Base-by-base conservation (phyloP, 2,113 vertebrate species). In the Sphaerodactylus townsendi region DNA sequence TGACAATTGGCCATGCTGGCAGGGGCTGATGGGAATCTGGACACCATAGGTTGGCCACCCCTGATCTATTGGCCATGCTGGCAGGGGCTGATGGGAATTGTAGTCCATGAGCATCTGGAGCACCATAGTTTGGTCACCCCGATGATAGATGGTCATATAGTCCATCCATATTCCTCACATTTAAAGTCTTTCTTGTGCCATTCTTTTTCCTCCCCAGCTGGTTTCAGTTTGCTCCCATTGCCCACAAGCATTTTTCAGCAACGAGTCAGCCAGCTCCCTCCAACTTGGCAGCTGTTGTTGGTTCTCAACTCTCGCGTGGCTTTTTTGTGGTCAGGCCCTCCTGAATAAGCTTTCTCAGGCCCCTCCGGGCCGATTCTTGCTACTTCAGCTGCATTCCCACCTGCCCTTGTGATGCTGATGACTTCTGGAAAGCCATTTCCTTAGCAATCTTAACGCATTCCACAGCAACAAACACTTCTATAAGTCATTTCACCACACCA, bases 341-440 rank as follows among this genome's bases (percentile, higher is more conserved):
- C 46, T 83, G 81, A 84, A 87, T 88, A 90, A 83, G 84, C 50
- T 89, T 92, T 87, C 87, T 91, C 85, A 89, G 64, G 64, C 86
- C 74, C 0, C 0, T 82, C 44, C 88, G 79, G 30, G 88, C 90
- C 84, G 53, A 77, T 41, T 86, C 80, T 74, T 77, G 78, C 59
- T 64, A 77, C 85, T 92, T 66, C 85, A 81, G 82, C 79, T 81
- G 53, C 71, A 84, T 87, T 90, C 75, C 76, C 0, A 0, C 19
- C 28, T 86, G 44, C 86, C 87, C 83, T 82, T 89, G 30, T 89
- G 79, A 86, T 75, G 37, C 78, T 70, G 23, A 68, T 90, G 83
- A 77, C 86, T 87, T 44, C 50, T 86, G 81, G 74, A 0, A 90
- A 44, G 39, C 30, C 56, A 68, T 5, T 10, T 65, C 41, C 30